Conservation (phyloP, 35 echinoderm and acorn worm species). For the Lytechinus variegatus region DNA sequence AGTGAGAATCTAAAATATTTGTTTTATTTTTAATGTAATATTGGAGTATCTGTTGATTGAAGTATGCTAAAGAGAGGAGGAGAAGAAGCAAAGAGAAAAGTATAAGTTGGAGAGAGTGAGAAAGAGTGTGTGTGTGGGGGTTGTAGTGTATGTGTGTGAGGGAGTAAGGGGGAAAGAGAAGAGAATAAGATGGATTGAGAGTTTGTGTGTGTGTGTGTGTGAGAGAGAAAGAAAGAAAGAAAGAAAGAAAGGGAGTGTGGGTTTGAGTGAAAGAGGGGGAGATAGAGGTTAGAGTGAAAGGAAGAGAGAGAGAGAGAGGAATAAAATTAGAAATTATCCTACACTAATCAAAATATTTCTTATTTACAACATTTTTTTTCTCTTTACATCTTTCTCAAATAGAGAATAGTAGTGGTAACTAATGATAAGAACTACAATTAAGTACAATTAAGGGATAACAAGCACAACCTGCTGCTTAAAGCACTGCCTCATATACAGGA, state of each 20-base stretch:
- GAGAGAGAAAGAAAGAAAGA: background rate
- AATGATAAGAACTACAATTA: background rate
- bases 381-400: background rate
- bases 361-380: background rate
- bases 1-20: too few relatives aligned
- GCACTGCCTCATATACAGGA: background rate
- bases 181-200: background rate
- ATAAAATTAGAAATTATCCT: background rate
- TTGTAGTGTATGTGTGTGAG: background rate
- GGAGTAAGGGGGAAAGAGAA: background rate
- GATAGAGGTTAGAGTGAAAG: background rate
- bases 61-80: background rate
- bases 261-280: background rate
- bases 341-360: background rate
- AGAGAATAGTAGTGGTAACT: background rate
- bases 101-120: background rate
- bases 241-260: background rate
- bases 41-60: too few relatives aligned
- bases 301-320: background rate
- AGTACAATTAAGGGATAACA: background rate
- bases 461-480: background rate
- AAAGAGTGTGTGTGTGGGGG: background rate
- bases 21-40: too few relatives aligned
- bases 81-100: too few relatives aligned
- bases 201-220: background rate